Evolutionary conservation across 2,113 vertebrate species (phyloP).

Genomic region (Hippopotamus amphibius): DNA sequence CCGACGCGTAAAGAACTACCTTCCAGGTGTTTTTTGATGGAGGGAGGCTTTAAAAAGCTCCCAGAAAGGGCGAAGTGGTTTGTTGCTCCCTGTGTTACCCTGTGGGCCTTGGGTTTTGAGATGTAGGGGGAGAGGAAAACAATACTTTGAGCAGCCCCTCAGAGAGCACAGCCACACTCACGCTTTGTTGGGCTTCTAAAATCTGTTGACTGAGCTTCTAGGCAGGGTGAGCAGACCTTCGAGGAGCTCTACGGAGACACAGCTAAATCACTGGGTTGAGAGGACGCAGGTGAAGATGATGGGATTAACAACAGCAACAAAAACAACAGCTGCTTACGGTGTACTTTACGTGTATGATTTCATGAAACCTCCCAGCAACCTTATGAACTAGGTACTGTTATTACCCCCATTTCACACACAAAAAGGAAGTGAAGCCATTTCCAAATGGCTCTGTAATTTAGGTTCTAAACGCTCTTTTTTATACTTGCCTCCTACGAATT

Average conservation of each 20-base stretch:
- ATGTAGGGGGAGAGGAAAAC: background rate
- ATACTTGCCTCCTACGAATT: constrained; percentile 19
- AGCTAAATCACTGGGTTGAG: background rate
- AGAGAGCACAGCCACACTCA: background rate
- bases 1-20: background rate
- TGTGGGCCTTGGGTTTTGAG: constrained; percentile 17
- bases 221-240: background rate
- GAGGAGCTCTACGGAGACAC: background rate
- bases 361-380: background rate
- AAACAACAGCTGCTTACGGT: background rate
- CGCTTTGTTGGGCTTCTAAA: background rate
- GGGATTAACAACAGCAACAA: background rate
- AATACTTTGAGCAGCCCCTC: background rate
- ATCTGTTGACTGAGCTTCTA: background rate
- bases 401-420: background rate
- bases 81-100: background rate
- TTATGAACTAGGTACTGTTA: background rate
- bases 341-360: background rate
- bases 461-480: constrained; percentile 1
- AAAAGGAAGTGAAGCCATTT: background rate
- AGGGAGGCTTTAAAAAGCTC: constrained; percentile 19
- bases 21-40: background rate
- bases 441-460: constrained; percentile 16
- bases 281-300: background rate
- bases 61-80: background rate